Evolutionary conservation across 2,113 vertebrate genomes (phyloP).

Genomic region (Rostratula benghalensis): DNA sequence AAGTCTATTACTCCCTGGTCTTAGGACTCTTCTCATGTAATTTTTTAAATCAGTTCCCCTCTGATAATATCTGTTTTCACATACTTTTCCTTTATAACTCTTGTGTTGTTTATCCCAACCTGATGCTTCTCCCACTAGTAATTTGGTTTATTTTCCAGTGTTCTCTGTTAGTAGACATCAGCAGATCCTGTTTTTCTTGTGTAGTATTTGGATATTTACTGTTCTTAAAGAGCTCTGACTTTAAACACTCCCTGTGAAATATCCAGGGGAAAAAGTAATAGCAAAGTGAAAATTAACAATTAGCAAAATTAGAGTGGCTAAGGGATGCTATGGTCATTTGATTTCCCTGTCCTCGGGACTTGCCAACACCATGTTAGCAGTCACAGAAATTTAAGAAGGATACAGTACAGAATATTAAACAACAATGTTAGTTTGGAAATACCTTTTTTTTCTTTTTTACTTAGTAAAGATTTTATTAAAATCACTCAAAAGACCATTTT

Average conservation of each 20-base stretch:
- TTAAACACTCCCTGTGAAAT: background rate
- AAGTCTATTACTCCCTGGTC: background rate
- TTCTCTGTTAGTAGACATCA: background rate
- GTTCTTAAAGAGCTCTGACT: background rate
- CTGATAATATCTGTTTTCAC: background rate
- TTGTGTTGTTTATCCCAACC: background rate
- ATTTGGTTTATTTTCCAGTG: background rate
- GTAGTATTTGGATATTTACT: background rate
- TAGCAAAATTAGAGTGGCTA: background rate
- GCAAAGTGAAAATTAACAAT: background rate
- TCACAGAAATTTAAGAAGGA: background rate
- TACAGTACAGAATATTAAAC: background rate
- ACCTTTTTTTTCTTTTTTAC: background rate
- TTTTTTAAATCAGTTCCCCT: background rate
- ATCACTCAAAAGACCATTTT: background rate
- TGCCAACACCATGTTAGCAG: background rate
- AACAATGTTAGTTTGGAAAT: background rate
- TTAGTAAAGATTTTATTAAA: background rate
- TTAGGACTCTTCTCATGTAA: background rate
- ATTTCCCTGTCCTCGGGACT: background rate
- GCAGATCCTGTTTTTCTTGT: background rate
- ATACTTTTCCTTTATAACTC: background rate
- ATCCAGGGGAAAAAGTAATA: background rate
- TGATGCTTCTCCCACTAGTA: background rate
- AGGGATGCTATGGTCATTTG: rapidly evolving